Conservation (phyloP, 2,113 vertebrate species). For the Thunnus maccoyii region DNA sequence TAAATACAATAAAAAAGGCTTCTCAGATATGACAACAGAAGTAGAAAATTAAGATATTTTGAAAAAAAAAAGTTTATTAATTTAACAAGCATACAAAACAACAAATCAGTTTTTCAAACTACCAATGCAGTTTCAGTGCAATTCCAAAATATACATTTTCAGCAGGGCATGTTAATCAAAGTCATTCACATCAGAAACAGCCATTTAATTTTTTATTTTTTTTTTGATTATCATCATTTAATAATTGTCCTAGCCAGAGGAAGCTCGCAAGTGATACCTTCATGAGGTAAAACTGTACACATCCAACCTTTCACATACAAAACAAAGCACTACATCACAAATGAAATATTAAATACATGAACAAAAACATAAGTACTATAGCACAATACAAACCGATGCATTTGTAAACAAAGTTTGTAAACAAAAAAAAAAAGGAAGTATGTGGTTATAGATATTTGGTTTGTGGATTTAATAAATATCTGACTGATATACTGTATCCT, state of each 20-base stretch:
- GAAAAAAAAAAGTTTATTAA: constrained; percentile 81
- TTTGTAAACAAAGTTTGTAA: constrained; percentile 76
- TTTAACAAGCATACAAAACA: constrained; percentile 85
- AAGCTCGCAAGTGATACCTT: constrained; percentile 69
- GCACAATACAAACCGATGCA: constrained; percentile 61
- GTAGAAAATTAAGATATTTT: constrained; percentile 25
- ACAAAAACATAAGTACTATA: constrained; percentile 62
- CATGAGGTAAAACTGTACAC: constrained; percentile 73
- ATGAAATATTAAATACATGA: constrained; percentile 74
- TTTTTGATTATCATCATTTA: constrained; percentile 76
- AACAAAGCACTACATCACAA: constrained; percentile 67
- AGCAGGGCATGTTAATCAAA: constrained; percentile 79
- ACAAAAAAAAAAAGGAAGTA: constrained; percentile 47
- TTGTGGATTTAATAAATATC: constrained; percentile 70
- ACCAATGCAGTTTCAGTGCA: constrained; percentile 83
- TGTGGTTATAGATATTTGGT: constrained; percentile 76
- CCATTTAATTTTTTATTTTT: constrained; percentile 64
- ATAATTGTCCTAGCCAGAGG: constrained; percentile 75
- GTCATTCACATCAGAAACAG: constrained; percentile 72
- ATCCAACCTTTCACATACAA: constrained; percentile 51
- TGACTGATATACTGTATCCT: constrained; percentile 35
- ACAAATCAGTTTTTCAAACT: constrained; percentile 74
- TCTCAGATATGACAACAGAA: not conserved
- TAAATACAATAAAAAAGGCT: not conserved
- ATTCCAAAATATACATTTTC: constrained; percentile 85